phyloP scores from a whole-genome alignment of 2,113 vertebrate genomes.

The Danionella cerebrum region DNA sequence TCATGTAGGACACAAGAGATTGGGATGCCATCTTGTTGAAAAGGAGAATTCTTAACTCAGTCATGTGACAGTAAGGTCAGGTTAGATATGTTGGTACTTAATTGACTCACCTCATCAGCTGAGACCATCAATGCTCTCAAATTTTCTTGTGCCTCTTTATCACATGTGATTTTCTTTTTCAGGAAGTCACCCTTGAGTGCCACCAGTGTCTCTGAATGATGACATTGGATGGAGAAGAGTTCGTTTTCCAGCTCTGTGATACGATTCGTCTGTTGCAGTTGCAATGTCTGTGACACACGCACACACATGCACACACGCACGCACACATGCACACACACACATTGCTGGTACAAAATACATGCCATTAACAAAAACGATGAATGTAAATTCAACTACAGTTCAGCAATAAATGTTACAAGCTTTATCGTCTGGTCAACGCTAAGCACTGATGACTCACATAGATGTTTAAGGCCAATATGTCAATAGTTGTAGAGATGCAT shows the following conservation, averaged over 20 bases:
- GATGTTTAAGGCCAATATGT: too few relatives aligned
- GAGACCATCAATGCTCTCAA: slow-evolving; percentile 13
- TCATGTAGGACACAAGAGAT: slow-evolving; percentile 25
- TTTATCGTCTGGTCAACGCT: too few relatives aligned
- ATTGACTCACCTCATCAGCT: slow-evolving; percentile 36
- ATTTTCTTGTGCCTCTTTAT: slow-evolving; percentile 33
- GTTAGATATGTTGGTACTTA: neutral
- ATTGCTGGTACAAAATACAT: too few relatives aligned
- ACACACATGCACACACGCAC: neutral
- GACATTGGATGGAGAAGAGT: slow-evolving; percentile 22
- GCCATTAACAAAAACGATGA: too few relatives aligned
- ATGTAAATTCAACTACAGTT: too few relatives aligned
- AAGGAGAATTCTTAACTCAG: neutral
- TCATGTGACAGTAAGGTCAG: neutral
- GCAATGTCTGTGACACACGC: slow-evolving; percentile 35
- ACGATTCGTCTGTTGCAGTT: slow-evolving; percentile 47
- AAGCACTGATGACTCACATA: too few relatives aligned
- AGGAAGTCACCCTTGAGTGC: slow-evolving; percentile 38
- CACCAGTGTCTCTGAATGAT: slow-evolving; percentile 27
- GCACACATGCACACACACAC: too few relatives aligned
- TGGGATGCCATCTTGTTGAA: slow-evolving; percentile 34
- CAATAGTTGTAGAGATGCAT: too few relatives aligned
- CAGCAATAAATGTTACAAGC: too few relatives aligned
- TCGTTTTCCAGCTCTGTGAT: slow-evolving; percentile 50
- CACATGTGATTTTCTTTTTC: slow-evolving; percentile 37